Percentiles rank a stretch among this genome's conserved stretches.
Evolutionary conservation across 2,113 vertebrate genomes (phyloP).

Genomic region (Rafetus swinhoei): DNA sequence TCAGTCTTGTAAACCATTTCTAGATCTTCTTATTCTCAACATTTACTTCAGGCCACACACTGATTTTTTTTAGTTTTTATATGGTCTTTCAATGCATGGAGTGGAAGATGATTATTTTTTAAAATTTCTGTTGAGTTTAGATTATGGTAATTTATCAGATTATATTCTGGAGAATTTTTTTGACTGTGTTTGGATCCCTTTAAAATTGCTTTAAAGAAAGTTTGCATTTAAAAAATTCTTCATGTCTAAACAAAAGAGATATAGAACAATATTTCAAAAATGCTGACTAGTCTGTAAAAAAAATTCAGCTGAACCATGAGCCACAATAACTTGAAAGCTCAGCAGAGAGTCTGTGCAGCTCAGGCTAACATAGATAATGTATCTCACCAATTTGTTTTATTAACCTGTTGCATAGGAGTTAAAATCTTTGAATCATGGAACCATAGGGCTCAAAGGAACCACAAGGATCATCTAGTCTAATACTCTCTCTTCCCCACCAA

Average conservation of each 20-base stretch:
- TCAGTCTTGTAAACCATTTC: background rate
- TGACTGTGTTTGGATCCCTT: background rate
- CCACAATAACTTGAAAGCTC: background rate
- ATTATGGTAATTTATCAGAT: background rate
- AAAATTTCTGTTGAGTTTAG: background rate
- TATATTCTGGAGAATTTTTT: background rate
- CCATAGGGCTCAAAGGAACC: background rate
- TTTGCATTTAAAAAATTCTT: conserved; percentile 22
- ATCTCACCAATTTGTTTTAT: conserved; percentile 16
- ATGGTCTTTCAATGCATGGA: conserved; percentile 1
- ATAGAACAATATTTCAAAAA: conserved; percentile 15
- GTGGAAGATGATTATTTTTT: background rate
- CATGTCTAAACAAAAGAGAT: background rate
- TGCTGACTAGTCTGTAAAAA: conserved; percentile 21
- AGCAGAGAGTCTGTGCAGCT: background rate
- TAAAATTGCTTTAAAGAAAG: conserved; percentile 11
- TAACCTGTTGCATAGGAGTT: background rate
- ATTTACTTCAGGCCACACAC: background rate
- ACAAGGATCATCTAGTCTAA: background rate
- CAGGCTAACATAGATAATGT: conserved; percentile 9
- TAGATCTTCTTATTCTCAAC: background rate
- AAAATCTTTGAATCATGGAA: background rate
- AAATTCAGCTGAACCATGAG: background rate
- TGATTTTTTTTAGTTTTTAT: conserved; percentile 10
- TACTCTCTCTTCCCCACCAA: background rate